Evolutionary conservation across 2,888 invertebrate species (phyloP), one percentile per base, ranked within the genome.

Genomic region (Ditylenchus weischeri): DNA sequence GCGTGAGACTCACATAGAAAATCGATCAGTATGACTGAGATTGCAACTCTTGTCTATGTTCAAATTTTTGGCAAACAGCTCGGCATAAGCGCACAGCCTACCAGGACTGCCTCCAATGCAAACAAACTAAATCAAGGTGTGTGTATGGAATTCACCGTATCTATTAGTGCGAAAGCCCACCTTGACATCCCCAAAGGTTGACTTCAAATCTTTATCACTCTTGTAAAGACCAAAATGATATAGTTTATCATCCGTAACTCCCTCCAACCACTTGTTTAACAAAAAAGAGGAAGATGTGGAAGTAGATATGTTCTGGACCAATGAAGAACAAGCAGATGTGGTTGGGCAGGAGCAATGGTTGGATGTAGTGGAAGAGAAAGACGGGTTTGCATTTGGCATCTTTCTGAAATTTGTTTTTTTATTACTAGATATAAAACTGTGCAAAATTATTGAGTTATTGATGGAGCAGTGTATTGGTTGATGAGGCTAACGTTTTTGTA

Each of bases 101-200:
- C 73, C 77, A 0, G 83, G 80, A 61, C 84, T 84, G 0, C 86
- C 86, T 21, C 86, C 86, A 71, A 84, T 82, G 75, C 85, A 84
- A 0, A 86, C 85, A 79, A 85, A 86, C 86, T 86, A 43, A 29
- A 76, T 50, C 18, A 51, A 23, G 43, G 4, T 38, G 4, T 51
- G 54, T 15, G 1, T 47, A 47, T 18, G 10, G 43, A 13, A 43
- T 43, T 8, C 8, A 43, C 15, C 43, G 2, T 43, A 15, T 29
- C 5, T 29, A 29, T 5, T 29, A 29, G 29, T 29, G 29, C 5
- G 2, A 29, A 29, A 29, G 29, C 29, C 29, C 49, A 75, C 74
- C 64, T 72, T 72, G 19, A 75, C 66, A 62, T 74, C 69, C 2
- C 58, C 49, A 51, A 75, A 74, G 19, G 29, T 49, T 21, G 18